phyloP scores from a whole-genome alignment of 2,888 invertebrate genomes.

The Nysson spinosus region DNA sequence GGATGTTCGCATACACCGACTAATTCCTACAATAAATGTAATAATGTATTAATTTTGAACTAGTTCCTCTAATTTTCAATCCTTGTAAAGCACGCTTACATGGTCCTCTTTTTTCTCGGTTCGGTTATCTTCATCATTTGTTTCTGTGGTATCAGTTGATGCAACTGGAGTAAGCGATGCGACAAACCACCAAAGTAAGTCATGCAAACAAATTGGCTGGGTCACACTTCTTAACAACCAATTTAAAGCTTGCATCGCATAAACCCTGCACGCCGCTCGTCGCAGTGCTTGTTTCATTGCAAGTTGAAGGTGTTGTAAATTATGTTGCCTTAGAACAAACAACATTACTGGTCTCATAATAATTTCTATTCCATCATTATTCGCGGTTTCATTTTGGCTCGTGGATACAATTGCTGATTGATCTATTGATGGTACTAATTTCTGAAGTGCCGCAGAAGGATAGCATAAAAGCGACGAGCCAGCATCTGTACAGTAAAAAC shows the following conservation, averaged over 20 bases:
- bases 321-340: constrained; percentile 91
- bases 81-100: constrained; percentile 57
- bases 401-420: constrained; percentile 79
- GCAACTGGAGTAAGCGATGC: constrained; percentile 85
- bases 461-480: constrained; percentile 91
- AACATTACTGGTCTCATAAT: constrained; percentile 90
- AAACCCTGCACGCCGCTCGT: constrained; percentile 88
- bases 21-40: constrained; percentile 75
- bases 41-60: background rate
- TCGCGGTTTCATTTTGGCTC: constrained; percentile 76
- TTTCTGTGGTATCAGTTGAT: constrained; percentile 70
- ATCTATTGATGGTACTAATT: constrained; percentile 85
- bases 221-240: constrained; percentile 96
- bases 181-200: constrained; percentile 98
- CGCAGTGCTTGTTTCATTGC: constrained; percentile 93
- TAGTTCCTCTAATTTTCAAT: background rate
- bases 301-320: constrained; percentile 88
- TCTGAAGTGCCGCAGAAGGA: constrained; percentile 92
- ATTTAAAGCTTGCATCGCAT: constrained; percentile 95
- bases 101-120: constrained; percentile 76
- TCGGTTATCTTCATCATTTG: constrained; percentile 80
- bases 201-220: constrained; percentile 94
- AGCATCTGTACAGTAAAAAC: constrained; percentile 79
- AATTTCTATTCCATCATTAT: constrained; percentile 80
- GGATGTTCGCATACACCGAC: constrained; percentile 86